A percentile compares a stretch with the other conserved stretches of the same genome.
phyloP scores from a whole-genome alignment of 1,140 invertebrate genomes.

The Cydia pomonella region DNA sequence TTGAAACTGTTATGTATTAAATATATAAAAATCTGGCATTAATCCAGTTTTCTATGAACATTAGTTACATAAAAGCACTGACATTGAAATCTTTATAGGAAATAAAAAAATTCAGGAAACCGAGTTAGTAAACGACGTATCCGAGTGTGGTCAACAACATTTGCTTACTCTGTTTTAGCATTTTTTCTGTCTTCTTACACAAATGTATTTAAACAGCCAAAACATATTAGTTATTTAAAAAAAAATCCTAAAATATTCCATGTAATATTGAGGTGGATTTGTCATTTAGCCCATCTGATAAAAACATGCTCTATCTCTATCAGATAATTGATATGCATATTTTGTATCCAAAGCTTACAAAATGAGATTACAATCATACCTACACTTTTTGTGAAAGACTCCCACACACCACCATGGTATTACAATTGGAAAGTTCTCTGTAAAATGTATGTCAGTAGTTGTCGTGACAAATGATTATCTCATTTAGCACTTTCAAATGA shows the following conservation, averaged over 20 bases:
- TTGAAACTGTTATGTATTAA: not conserved
- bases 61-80: not conserved
- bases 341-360: not conserved
- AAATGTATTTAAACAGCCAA: not conserved
- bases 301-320: not conserved
- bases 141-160: not conserved
- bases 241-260: not conserved
- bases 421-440: not conserved
- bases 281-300: not conserved
- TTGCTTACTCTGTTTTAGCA: not conserved
- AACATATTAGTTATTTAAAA: too few species aligned
- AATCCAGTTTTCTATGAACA: not conserved
- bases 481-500: slow-evolving; percentile 10
- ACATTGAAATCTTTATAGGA: slow-evolving; percentile 13
- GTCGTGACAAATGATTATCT: not conserved
- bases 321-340: not conserved
- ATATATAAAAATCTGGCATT: not conserved
- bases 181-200: not conserved
- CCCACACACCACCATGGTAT: not conserved
- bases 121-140: not conserved
- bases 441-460: slow-evolving; percentile 2
- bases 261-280: too few species aligned
- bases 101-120: not conserved
- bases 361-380: not conserved
- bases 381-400: not conserved